A percentile compares a stretch with the other conserved stretches of the same genome.
These are phyloP conservation scores for Drosophila lowei DNA, from an alignment of 1,140 invertebrate species.

Conservation along the genomic window DNA sequence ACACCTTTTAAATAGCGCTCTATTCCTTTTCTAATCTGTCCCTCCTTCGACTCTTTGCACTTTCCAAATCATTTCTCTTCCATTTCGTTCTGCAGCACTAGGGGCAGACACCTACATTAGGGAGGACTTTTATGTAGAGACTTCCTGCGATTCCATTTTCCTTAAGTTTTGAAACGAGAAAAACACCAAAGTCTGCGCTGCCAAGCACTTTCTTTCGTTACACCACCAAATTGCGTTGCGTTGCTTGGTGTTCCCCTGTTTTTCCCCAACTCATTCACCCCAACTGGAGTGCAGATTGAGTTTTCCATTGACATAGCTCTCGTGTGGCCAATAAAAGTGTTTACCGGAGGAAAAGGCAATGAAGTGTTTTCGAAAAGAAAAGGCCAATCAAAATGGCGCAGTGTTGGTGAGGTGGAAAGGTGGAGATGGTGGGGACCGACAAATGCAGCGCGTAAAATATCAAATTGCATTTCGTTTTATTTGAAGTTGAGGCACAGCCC, in stretches of 20 bases:
- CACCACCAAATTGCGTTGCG: neutral
- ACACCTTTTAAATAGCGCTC: no score
- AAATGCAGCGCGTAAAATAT: constrained; percentile 69
- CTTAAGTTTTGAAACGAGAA: no score
- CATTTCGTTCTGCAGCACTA: no score
- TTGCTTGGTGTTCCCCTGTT: no score
- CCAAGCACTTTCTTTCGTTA: constrained; percentile 5
- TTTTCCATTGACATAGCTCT: constrained; percentile 1
- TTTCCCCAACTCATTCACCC: neutral
- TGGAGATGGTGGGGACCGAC: constrained; percentile 10
- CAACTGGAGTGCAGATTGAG: constrained; percentile 3
- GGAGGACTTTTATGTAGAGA: no score
- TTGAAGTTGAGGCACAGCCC: constrained; percentile 45
- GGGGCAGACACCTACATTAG: no score
- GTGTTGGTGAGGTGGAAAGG: neutral
- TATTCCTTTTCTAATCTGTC: no score
- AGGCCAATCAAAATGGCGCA: constrained; percentile 13
- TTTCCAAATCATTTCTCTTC: no score
- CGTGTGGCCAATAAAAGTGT: constrained; percentile 13
- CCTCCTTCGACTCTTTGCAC: no score
- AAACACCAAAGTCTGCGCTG: no score
- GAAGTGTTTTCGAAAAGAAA: constrained; percentile 20
- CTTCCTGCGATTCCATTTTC: no score
- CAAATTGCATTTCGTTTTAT: constrained; percentile 72
- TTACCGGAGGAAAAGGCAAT: constrained; percentile 29